Evolutionary conservation across 2,113 vertebrate genomes (phyloP).

Genomic region (Gymnobelideus leadbeateri): DNA sequence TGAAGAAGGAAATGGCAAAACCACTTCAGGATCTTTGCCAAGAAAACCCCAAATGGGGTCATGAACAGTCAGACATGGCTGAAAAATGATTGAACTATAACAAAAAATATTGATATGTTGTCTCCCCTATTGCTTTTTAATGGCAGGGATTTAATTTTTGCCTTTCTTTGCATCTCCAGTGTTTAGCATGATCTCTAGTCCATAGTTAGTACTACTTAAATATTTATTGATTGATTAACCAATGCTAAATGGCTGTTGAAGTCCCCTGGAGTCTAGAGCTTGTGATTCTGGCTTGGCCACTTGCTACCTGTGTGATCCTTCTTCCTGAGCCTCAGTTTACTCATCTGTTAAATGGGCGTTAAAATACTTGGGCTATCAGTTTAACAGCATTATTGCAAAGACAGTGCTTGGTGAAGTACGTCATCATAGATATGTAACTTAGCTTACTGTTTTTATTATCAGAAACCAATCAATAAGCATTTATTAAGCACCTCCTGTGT

Average conservation of each 20-base stretch:
- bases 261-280: background rate
- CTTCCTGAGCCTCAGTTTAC: background rate
- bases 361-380: background rate
- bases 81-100: background rate
- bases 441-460: too few species aligned
- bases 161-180: background rate
- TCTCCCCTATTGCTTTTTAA: background rate
- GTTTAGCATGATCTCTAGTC: too few species aligned
- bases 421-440: too few species aligned
- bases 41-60: background rate
- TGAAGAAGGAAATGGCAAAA: background rate
- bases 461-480: too few species aligned
- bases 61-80: background rate
- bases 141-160: background rate
- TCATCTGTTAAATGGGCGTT: background rate
- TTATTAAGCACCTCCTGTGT: too few species aligned
- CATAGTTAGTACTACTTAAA: too few species aligned
- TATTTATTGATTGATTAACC: too few species aligned
- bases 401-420: too few species aligned
- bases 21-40: background rate
- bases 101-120: background rate
- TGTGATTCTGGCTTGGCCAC: background rate
- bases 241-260: too few species aligned
- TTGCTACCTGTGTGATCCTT: too few species aligned
- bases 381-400: too few species aligned